Conservation (phyloP, 53 echinoderm and acorn worm genomes). For the Zoroaster sp. region DNA sequence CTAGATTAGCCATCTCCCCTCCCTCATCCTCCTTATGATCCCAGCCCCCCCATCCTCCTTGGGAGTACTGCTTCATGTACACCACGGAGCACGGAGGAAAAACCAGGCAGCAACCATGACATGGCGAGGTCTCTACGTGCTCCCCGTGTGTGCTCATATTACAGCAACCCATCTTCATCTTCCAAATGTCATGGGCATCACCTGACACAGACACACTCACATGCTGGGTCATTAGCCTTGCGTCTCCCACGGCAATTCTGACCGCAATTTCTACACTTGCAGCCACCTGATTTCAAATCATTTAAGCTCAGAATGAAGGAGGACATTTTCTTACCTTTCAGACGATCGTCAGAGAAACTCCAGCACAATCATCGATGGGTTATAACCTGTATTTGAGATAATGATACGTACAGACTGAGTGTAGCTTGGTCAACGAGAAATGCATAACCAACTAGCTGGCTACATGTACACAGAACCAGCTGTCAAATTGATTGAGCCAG, state of each 20-base stretch:
- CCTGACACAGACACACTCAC: not conserved
- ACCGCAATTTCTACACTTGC: not conserved
- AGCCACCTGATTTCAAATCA: not conserved
- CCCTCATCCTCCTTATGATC: too few species aligned
- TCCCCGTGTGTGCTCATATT: too few species aligned
- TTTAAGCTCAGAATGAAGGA: not conserved
- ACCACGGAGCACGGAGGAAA: too few species aligned
- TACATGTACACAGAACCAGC: not conserved
- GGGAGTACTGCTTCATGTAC: too few species aligned
- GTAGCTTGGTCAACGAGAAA: not conserved
- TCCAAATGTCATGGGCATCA: not conserved
- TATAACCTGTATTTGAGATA: not conserved
- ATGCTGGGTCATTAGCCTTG: too few species aligned
- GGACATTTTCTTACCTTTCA: not conserved
- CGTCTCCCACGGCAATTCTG: not conserved
- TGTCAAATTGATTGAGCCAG: conserved; percentile 21
- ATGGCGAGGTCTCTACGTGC: too few species aligned
- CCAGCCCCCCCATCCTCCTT: too few species aligned
- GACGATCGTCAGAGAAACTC: not conserved
- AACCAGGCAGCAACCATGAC: too few species aligned
- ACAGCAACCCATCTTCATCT: not conserved
- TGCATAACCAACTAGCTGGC: not conserved
- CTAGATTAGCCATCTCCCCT: too few species aligned
- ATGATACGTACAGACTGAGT: not conserved
- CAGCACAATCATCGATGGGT: not conserved